These are phyloP conservation scores for Erebia epiphron DNA, from an alignment of 2,888 invertebrate species.

Conservation along the genomic window DNA sequence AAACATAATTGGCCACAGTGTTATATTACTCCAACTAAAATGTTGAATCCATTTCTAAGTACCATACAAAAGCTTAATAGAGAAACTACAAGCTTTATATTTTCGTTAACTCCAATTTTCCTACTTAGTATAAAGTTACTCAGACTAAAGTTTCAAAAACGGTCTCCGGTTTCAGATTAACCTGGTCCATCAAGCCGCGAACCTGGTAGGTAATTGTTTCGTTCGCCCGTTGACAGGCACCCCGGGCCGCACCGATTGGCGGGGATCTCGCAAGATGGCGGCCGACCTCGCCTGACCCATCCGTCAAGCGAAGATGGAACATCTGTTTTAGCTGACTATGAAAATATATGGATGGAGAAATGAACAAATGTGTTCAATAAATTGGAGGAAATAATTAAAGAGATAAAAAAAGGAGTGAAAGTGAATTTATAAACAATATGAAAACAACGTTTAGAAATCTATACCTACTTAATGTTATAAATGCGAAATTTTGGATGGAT, in stretches of 20 bases:
- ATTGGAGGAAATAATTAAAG: neutral
- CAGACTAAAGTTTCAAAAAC: slow-evolving; percentile 46
- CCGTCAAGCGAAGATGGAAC: slow-evolving; percentile 76
- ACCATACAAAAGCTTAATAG: neutral
- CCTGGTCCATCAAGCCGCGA: slow-evolving; percentile 65
- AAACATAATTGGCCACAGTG: too few species aligned
- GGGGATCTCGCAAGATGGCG: slow-evolving; percentile 74
- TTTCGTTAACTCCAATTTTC: slow-evolving; percentile 11
- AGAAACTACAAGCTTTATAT: neutral
- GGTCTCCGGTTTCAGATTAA: slow-evolving; percentile 63
- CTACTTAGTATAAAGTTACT: slow-evolving; percentile 21
- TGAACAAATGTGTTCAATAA: neutral
- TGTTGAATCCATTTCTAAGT: too few species aligned
- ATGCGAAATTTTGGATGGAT: too few species aligned
- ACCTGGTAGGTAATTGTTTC: slow-evolving; percentile 74
- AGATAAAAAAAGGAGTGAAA: too few species aligned
- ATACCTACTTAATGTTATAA: too few species aligned
- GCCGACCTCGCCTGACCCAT: slow-evolving; percentile 77
- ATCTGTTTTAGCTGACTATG: slow-evolving; percentile 70
- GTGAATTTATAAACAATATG: too few species aligned
- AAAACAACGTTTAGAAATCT: too few species aligned
- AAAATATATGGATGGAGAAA: neutral
- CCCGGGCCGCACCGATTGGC: slow-evolving; percentile 69
- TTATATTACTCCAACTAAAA: too few species aligned
- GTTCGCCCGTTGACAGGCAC: slow-evolving; percentile 69